Conservation (phyloP, 2,797 vertebrate species). For the Columba guinea region DNA sequence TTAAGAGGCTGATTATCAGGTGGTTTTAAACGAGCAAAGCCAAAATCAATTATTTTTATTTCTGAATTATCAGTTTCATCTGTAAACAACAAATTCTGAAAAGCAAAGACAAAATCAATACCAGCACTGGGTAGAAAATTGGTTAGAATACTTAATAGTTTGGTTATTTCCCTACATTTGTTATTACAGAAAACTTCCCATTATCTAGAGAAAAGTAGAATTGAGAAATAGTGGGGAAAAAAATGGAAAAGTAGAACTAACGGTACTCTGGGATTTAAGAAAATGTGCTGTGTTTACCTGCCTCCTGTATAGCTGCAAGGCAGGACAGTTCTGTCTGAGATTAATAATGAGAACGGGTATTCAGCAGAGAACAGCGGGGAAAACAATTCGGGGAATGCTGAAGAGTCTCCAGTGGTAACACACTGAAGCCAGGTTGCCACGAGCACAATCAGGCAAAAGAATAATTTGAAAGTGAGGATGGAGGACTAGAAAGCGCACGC, state of each 20-base stretch:
- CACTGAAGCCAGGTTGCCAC: not conserved
- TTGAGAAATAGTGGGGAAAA: not conserved
- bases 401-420: not conserved
- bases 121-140: not conserved
- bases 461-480: not conserved
- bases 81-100: constrained; percentile 95
- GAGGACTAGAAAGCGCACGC: not conserved
- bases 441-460: not conserved
- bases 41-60: constrained; percentile 99
- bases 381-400: not conserved
- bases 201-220: not conserved
- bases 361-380: not conserved
- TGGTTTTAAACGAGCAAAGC: constrained; percentile 97
- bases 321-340: not conserved
- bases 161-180: not conserved
- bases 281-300: not conserved
- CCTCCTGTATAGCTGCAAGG: not conserved
- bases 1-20: constrained; percentile 98
- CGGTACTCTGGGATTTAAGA: not conserved
- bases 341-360: not conserved
- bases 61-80: constrained; percentile 95
- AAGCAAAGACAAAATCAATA: constrained; percentile 42
- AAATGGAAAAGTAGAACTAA: not conserved
- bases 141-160: not conserved
- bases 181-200: not conserved